Evolutionary conservation across 2,888 invertebrate genomes (phyloP).

Genomic region (Monopis laevigella): DNA sequence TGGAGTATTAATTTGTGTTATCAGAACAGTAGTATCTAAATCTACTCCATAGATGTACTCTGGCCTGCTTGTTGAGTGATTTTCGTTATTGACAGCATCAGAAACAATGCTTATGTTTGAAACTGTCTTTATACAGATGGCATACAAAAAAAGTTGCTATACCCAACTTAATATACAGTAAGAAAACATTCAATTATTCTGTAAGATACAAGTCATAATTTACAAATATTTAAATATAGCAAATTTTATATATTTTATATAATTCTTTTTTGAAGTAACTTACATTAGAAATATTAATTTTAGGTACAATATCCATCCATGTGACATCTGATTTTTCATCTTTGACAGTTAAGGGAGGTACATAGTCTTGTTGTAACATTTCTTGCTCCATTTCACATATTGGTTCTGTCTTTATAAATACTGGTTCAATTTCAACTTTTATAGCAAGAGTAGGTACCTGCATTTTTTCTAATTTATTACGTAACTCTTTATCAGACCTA

Average conservation of each 20-base stretch:
- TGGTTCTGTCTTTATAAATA: slow-evolving; percentile 46
- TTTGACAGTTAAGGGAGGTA: slow-evolving; percentile 20
- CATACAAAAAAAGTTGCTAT: too few species aligned
- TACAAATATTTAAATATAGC: too few species aligned
- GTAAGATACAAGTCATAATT: too few species aligned
- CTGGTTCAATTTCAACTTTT: slow-evolving; percentile 55
- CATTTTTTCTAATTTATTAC: slow-evolving; percentile 34
- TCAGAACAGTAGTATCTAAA: too few species aligned
- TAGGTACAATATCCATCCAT: slow-evolving; percentile 32
- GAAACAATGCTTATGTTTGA: too few species aligned
- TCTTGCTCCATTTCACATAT: slow-evolving; percentile 60
- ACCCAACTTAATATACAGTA: too few species aligned
- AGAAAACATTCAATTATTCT: too few species aligned
- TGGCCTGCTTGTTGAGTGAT: too few species aligned
- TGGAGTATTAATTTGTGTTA: too few species aligned
- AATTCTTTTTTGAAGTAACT: background rate
- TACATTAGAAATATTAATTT: slow-evolving; percentile 32
- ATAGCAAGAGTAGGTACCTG: slow-evolving; percentile 39
- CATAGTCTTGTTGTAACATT: slow-evolving; percentile 24
- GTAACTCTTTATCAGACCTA: slow-evolving; percentile 51
- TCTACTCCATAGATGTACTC: too few species aligned
- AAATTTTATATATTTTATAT: background rate
- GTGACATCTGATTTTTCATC: slow-evolving; percentile 31
- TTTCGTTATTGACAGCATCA: too few species aligned
- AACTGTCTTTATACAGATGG: too few species aligned